Evolutionary conservation across 2,888 invertebrate genomes (phyloP).

Genomic region (Adela reaumurella): DNA sequence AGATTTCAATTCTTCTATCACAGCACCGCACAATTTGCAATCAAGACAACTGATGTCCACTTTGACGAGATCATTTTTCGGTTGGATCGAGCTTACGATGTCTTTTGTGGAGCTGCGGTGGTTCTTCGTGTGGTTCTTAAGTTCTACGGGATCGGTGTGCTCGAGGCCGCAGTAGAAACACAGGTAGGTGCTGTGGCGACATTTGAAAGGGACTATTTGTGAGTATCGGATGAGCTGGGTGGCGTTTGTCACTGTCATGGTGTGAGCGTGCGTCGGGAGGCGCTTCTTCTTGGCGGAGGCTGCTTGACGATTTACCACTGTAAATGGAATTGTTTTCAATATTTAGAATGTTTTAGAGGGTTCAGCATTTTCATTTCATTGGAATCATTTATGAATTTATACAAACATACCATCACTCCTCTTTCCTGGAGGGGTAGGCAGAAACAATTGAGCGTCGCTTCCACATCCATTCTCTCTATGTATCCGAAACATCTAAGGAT

Average conservation of each 20-base stretch:
- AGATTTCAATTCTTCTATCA: constrained; percentile 14
- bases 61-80: constrained; percentile 16
- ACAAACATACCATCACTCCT: no score
- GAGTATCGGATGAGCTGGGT: constrained; percentile 18
- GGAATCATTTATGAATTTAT: no score
- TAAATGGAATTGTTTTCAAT: not conserved
- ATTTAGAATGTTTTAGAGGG: no score
- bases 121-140: constrained; percentile 13
- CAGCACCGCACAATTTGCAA: constrained; percentile 17
- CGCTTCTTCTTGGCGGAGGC: constrained; percentile 12
- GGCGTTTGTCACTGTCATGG: constrained; percentile 14
- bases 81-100: not conserved
- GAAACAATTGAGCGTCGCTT: no score
- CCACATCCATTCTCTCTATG: no score
- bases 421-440: no score
- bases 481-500: no score
- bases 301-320: not conserved
- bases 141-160: constrained; percentile 13
- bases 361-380: no score
- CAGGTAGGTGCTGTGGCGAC: constrained; percentile 19
- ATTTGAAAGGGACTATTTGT: constrained; percentile 20
- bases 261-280: constrained; percentile 9
- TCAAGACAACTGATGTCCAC: constrained; percentile 20
- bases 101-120: constrained; percentile 10
- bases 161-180: constrained; percentile 21